phyloP scores from a whole-genome alignment of 2,113 vertebrate species.

The Callionymus lyra region DNA sequence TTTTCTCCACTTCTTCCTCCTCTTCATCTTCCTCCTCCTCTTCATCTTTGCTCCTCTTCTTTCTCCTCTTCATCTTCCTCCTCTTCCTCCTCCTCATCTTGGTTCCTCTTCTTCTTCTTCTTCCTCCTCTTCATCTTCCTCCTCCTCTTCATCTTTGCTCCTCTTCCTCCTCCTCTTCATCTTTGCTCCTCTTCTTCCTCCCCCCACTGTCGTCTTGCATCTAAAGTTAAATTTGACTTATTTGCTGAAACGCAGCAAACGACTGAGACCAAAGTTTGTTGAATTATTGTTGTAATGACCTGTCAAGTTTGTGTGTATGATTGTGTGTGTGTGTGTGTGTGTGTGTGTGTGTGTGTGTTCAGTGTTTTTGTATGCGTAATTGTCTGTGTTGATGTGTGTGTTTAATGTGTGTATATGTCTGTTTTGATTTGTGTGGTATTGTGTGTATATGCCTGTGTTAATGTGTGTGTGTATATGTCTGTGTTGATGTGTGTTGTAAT shows the following conservation, averaged over 20 bases:
- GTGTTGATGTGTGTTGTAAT: too few species aligned
- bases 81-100: not conserved
- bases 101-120: not conserved
- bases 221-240: too few species aligned
- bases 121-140: not conserved
- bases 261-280: too few species aligned
- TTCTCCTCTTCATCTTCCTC: not conserved
- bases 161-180: not conserved
- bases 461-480: too few species aligned
- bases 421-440: too few species aligned
- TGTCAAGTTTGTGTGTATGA: constrained; percentile 19
- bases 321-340: constrained; percentile 13
- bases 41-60: not conserved
- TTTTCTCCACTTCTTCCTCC: not conserved
- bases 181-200: not conserved
- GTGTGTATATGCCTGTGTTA: too few species aligned
- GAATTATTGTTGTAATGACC: not conserved
- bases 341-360: constrained; percentile 12
- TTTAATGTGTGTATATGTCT: too few species aligned
- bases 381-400: too few species aligned
- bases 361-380: too few species aligned
- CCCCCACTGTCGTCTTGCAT: not conserved
- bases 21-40: not conserved
- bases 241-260: too few species aligned
- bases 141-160: not conserved